Base-by-base conservation (phyloP, 2,797 vertebrate species). In the Myotis findleyi region DNA sequence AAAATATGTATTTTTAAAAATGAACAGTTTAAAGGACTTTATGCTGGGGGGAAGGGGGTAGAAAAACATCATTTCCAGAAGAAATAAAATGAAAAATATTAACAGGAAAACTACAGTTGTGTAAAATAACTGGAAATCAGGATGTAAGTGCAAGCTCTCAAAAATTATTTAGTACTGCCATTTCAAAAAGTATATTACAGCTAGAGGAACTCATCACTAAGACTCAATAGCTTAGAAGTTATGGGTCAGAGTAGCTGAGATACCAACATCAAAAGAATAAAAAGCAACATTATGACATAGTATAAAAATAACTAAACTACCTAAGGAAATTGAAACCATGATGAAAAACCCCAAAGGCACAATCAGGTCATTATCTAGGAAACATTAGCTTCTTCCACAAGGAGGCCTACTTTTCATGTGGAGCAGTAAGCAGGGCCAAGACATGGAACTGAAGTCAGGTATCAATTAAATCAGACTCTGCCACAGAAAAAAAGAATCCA, bases 391-490 rank as follows among this genome's bases (percentile, higher is more conserved):
- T 95, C 89, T 95, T 96, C 89, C 51, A 93, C 66, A 88, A 95
- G 57, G 88, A 96, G 88, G 79, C 79, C 88, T 92, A 84, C 76
- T 96, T 95, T 95, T 96, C 87, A 82, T 27, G 30, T 87, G 53
- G 75, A 97, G 53, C 62, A 87, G 59, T 76, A 92, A 97, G 91
- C 64, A 57, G 27, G 47, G 93, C 93, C 72, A 96, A 96, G 87
- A 96, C 95, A 94, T 49, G 27, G 71, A 89, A 97, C 41, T 85
- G 69, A 96, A 95, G 76, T 93, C 51, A 89, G 87, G 55, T 96
- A 96, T 94, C 95, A 95, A 83, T 91, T 91, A 95, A 97, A 96
- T 95, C 95, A 95, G 89, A 96, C 53, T 96, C 59, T 94, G 68
- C 76, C 87, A 97, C 93, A 94, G 59, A 87, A 97, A 95, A 95